Base-by-base conservation (phyloP, 2,888 invertebrate genomes). In the Prenolepis imparis region DNA sequence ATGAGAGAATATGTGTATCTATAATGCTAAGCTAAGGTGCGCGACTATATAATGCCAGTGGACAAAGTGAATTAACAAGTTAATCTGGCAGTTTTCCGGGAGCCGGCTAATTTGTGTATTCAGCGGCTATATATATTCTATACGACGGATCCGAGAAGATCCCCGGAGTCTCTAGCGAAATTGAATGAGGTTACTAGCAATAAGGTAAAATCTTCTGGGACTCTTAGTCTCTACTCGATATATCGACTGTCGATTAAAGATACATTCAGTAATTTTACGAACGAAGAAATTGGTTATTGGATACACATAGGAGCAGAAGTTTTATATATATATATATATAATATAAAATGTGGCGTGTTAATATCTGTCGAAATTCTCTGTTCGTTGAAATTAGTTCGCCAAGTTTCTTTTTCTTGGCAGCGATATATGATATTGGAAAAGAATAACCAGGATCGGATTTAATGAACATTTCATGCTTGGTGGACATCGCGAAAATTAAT, bases 401-500 rank as follows among this genome's bases (percentile, higher is more conserved):
- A 8, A 52, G n/a, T 52, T 52, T 2, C 6, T 78, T 57, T 44
- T 24, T 15, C 3, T 57, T 48, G n/a, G 8, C 48, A 48, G 48
- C 48, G 32, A 48, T 52, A 68, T 68, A n/a, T 52, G 21, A 70
- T 78, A 70, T 70, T 52, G 59, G 55, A 75, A 44, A 67, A 32
- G 72, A 18, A 48, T 84, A 48, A 77, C 36, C 63, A 6, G 55
- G 57, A 59, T 57, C 28, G 39, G 11, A 41, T n/a, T 6, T 80
- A 63, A 61, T 32, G 63, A 64, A 80, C 72, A 82, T 75, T 86
- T 84, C 82, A 73, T 84, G 82, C 82, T 84, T 85, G 75, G 81
- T 52, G 83, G 83, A 82, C 73, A 75, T 70, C 59, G 61, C 82
- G 86, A 73, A 84, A 85, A 87, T 90, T 83, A 88, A 90, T 90